A percentile compares a stretch with the other conserved stretches of the same genome.
Evolutionary conservation across 2,797 vertebrate genomes (phyloP).

Genomic region (Bufotes viridis): DNA sequence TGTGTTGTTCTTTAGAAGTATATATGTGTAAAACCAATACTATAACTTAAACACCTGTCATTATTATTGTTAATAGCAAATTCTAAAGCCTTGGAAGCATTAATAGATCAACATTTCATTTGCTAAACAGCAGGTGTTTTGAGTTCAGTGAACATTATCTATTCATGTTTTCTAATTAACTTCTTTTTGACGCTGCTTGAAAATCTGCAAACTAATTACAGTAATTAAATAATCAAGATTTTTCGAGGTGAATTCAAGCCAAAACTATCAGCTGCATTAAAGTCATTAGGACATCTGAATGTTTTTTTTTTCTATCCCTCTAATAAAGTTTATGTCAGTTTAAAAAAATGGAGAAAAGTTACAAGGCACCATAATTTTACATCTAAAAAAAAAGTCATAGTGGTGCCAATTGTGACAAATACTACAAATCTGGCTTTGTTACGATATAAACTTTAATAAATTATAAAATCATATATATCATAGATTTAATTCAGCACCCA

Average conservation of each 20-base stretch:
- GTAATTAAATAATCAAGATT: conserved; percentile 64
- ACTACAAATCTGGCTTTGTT: neutral
- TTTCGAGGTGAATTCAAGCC: conserved; percentile 63
- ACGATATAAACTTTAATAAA: too few species aligned
- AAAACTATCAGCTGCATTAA: conserved; percentile 62
- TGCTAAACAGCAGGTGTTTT: conserved; percentile 64
- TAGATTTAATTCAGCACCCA: too few species aligned
- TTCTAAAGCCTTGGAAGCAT: conserved; percentile 54
- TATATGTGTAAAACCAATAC: conserved; percentile 1
- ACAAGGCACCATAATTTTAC: neutral
- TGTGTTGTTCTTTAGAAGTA: conserved; percentile 9
- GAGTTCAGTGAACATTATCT: conserved; percentile 63
- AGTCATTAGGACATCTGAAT: conserved; percentile 62
- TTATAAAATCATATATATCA: too few species aligned
- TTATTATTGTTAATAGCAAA: conserved; percentile 61
- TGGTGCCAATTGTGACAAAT: neutral
- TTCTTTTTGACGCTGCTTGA: conserved; percentile 63
- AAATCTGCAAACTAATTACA: conserved; percentile 64
- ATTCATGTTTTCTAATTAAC: conserved; percentile 64
- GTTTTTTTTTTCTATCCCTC: conserved; percentile 42
- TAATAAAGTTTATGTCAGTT: conserved; percentile 54
- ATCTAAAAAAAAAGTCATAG: neutral
- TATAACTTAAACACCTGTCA: conserved; percentile 53
- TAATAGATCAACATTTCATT: conserved; percentile 64
- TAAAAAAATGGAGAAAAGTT: conserved; percentile 15